Evolutionary conservation across 2,797 vertebrate genomes (phyloP), one percentile per base, ranked within the genome.

Genomic region (Fistularia commersonii): DNA sequence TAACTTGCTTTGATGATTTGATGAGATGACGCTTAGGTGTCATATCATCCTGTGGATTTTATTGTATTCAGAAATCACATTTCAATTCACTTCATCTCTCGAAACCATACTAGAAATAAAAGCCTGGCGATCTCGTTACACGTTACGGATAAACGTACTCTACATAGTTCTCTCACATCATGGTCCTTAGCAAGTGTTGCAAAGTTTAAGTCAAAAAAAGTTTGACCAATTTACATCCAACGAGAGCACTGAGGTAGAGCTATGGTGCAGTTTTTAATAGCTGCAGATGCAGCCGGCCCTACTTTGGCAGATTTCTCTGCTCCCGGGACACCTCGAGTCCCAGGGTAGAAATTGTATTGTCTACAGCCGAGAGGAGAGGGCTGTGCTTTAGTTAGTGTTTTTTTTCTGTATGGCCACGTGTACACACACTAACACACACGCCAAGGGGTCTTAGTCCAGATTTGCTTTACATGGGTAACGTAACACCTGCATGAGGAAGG

Each of bases 201-300:
- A 51, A 69, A 47, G 57, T 48, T 69, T 12, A 42, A 35, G 74
- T 48, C 67, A 74, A 66, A 68, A 61, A 66, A 64, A 61, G 32
- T 84, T 79, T 81, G 79, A 74, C 77, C 66, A 62, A 81, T 75
- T 81, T 83, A 65, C 51, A 57, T 48, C 60, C 57, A 72, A 80
- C 39, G 54, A 45, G 55, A 68, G 55, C 58, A 69, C 74, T 64
- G 77, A 59, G 72, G 70, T 34, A 14, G 72, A 77, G 52, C 53
- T 63, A 68, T 49, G 59, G 58, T 40, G 33, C 42, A 32, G 73
- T 80, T 81, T 86, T 76, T 82, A 84, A 84, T 86, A 84, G 79
- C 64, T 45, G 32, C 68, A 74, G 73, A 79, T 79, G 48, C 69
- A 65, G 66, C 57, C 66, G 75, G 81, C 46, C 83, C 83, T 83